A percentile compares a stretch with the other conserved stretches of the same genome.
These are phyloP conservation scores for Helleia helle DNA, from an alignment of 2,888 invertebrate genomes.

Conservation along the genomic window DNA sequence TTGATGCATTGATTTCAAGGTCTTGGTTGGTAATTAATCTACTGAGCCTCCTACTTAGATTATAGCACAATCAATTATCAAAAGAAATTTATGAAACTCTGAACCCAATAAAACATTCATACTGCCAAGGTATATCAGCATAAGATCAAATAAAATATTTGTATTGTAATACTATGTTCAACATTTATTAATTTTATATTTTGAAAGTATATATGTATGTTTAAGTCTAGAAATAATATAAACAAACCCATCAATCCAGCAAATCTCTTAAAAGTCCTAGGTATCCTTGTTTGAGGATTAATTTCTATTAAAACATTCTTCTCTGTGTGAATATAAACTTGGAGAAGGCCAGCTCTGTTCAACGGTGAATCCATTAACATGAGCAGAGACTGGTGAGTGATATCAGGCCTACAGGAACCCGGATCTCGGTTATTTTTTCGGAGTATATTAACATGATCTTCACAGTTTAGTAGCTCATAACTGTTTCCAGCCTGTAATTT, in stretches of 20 bases:
- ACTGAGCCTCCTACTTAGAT: no score
- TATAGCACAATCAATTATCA: no score
- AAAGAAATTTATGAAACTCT: no score
- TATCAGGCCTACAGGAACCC: slow-evolving; percentile 94
- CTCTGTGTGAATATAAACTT: slow-evolving; percentile 94
- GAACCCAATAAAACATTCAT: no score
- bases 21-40: no score
- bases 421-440: slow-evolving; percentile 91
- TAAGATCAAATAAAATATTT: no score
- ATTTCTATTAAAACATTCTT: slow-evolving; percentile 96
- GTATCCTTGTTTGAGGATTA: slow-evolving; percentile 97
- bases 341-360: slow-evolving; percentile 95
- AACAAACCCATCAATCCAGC: slow-evolving; percentile 93
- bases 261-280: slow-evolving; percentile 96
- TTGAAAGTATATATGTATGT: no score
- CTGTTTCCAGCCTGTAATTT: slow-evolving; percentile 84
- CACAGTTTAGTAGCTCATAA: slow-evolving; percentile 94
- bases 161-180: no score
- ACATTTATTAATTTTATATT: no score
- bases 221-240: no score
- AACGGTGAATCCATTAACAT: slow-evolving; percentile 98
- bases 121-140: no score
- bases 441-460: slow-evolving; percentile 90
- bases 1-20: no score
- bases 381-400: slow-evolving; percentile 96